Evolutionary conservation across 2,888 invertebrate species (phyloP).

Genomic region (Leucophenga montana): DNA sequence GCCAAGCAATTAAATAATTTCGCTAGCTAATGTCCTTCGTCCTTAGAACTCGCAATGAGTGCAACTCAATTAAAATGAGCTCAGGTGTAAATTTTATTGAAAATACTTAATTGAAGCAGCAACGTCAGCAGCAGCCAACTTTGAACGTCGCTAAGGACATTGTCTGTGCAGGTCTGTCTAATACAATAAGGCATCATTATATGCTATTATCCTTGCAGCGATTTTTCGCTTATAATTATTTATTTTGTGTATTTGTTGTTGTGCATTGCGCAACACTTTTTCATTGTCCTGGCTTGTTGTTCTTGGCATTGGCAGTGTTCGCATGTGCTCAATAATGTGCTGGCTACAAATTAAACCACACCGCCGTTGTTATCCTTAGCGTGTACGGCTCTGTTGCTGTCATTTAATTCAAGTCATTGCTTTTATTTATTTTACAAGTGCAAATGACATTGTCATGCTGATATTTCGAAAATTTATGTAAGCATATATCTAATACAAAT

Average conservation of each 20-base stretch:
- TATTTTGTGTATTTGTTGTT: slow-evolving; percentile 45
- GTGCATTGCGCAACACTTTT: slow-evolving; percentile 47
- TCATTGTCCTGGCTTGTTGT: neutral
- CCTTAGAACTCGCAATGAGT: slow-evolving; percentile 42
- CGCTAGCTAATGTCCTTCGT: slow-evolving; percentile 29
- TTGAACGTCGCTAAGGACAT: slow-evolving; percentile 24
- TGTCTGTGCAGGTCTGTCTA: slow-evolving; percentile 8
- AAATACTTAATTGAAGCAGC: slow-evolving; percentile 68
- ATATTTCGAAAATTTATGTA: slow-evolving; percentile 54
- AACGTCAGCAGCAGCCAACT: slow-evolving; percentile 22
- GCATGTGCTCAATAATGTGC: slow-evolving; percentile 38
- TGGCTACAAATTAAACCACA: slow-evolving; percentile 44
- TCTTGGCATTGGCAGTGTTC: slow-evolving; percentile 24
- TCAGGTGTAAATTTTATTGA: slow-evolving; percentile 73
- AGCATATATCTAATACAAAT: slow-evolving; percentile 32
- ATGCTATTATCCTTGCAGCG: slow-evolving; percentile 43
- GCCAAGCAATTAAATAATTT: slow-evolving; percentile 68
- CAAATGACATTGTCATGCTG: slow-evolving; percentile 60
- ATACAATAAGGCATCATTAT: slow-evolving; percentile 29
- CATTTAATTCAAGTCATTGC: slow-evolving; percentile 16
- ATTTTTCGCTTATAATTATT: slow-evolving; percentile 66
- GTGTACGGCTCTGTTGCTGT: slow-evolving; percentile 4
- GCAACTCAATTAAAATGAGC: slow-evolving; percentile 72
- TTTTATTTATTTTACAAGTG: slow-evolving; percentile 59
- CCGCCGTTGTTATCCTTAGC: slow-evolving; percentile 40